Percentiles rank a stretch among this genome's conserved stretches.
Evolutionary conservation across 2,113 vertebrate species (phyloP).

Genomic region (Colius striatus): DNA sequence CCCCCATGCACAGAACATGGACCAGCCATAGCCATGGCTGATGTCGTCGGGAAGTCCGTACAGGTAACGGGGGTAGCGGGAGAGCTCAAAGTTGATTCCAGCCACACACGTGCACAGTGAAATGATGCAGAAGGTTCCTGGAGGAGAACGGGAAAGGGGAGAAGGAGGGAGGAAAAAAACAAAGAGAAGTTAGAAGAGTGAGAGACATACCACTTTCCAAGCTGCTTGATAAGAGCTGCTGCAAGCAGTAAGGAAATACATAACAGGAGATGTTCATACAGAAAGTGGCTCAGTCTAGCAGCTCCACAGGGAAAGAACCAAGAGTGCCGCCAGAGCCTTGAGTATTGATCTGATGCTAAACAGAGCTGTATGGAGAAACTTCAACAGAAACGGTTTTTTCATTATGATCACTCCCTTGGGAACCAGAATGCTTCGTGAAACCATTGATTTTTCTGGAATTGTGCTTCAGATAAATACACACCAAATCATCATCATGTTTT

Average conservation of each 20-base stretch:
- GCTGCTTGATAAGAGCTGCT: not conserved
- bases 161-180: slow-evolving; percentile 12
- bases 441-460: not conserved
- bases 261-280: not conserved
- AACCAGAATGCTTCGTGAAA: not conserved
- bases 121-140: slow-evolving; percentile 99
- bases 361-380: not conserved
- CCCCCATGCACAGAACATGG: slow-evolving; percentile 98
- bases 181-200: slow-evolving; percentile 47
- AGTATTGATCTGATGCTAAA: not conserved
- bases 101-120: slow-evolving; percentile 97
- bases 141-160: slow-evolving; percentile 34
- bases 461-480: not conserved
- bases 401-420: not conserved
- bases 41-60: slow-evolving; percentile 95
- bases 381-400: not conserved
- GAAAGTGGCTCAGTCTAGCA: not conserved
- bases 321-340: not conserved
- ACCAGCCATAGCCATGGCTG: slow-evolving; percentile 97
- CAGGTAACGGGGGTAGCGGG: slow-evolving; percentile 93
- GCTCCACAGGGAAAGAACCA: not conserved
- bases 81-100: slow-evolving; percentile 97
- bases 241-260: not conserved
- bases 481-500: not conserved
- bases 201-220: not conserved